Conservation (phyloP, 2,797 vertebrate genomes). For the Poeciliopsis turneri region DNA sequence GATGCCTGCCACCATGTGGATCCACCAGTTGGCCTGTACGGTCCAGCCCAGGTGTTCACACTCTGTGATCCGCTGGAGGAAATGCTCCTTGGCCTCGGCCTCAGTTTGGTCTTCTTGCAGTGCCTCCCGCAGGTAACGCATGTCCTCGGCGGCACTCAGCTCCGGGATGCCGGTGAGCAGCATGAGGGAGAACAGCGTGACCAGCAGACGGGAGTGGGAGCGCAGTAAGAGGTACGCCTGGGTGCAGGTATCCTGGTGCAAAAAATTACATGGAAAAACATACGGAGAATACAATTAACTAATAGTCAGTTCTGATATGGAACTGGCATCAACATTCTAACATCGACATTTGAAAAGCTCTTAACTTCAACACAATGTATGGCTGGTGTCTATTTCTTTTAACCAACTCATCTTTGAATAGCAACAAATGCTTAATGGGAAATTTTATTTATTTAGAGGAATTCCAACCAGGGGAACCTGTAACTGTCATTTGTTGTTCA, state of each 20-base stretch:
- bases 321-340: too few relatives aligned
- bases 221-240: conserved; percentile 82
- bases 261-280: neutral
- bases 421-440: too few relatives aligned
- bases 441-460: too few relatives aligned
- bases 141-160: conserved; percentile 78
- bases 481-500: too few relatives aligned
- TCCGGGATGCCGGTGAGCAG: conserved; percentile 83
- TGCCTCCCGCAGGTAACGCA: conserved; percentile 79
- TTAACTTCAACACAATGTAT: too few relatives aligned
- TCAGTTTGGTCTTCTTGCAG: conserved; percentile 75
- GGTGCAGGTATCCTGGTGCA: conserved; percentile 75
- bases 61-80: conserved; percentile 74
- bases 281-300: neutral
- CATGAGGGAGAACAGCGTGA: conserved; percentile 85
- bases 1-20: conserved; percentile 80
- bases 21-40: conserved; percentile 84
- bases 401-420: too few relatives aligned
- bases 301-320: neutral
- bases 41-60: conserved; percentile 80
- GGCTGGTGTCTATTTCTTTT: too few relatives aligned
- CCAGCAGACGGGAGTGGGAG: conserved; percentile 76
- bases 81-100: conserved; percentile 74
- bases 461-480: too few relatives aligned
- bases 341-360: too few relatives aligned